phyloP scores from a whole-genome alignment of 2,888 invertebrate species.

The Sialis fuliginosa region DNA sequence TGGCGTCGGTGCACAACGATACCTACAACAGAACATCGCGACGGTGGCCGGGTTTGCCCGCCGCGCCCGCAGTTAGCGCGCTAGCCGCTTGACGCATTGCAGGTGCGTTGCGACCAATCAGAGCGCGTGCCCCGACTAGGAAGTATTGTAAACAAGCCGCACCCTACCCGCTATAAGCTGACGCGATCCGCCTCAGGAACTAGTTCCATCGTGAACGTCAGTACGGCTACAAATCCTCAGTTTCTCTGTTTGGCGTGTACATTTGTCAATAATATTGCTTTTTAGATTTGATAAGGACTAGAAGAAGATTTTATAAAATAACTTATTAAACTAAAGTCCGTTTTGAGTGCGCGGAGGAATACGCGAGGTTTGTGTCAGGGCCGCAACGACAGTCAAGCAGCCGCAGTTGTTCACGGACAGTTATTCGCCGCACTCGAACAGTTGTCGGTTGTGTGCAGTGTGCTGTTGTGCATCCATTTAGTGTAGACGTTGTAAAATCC shows the following conservation, averaged over 20 bases:
- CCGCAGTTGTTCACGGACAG: slow-evolving; percentile 39
- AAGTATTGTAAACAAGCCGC: slow-evolving; percentile 56
- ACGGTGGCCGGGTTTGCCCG: slow-evolving; percentile 4
- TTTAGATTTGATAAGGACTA: too few relatives aligned
- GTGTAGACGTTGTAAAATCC: slow-evolving; percentile 39
- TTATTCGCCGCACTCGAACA: slow-evolving; percentile 36
- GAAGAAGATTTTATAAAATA: too few relatives aligned
- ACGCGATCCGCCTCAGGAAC: slow-evolving; percentile 39
- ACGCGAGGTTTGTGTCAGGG: slow-evolving; percentile 27
- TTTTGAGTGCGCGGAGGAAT: slow-evolving; percentile 23
- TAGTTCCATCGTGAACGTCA: slow-evolving; percentile 27
- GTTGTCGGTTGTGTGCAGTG: slow-evolving; percentile 38
- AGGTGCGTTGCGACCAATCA: slow-evolving; percentile 69
- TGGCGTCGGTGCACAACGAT: too few relatives aligned
- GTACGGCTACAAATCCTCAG: background rate
- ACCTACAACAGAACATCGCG: too few relatives aligned
- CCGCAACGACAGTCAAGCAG: slow-evolving; percentile 26
- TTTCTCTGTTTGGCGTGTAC: too few relatives aligned
- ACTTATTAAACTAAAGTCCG: background rate
- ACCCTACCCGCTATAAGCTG: slow-evolving; percentile 48
- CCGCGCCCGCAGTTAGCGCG: slow-evolving; percentile 23
- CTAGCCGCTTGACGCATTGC: slow-evolving; percentile 59
- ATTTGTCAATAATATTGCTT: too few relatives aligned
- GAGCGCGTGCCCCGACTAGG: slow-evolving; percentile 36
- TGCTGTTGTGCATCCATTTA: slow-evolving; percentile 14